A percentile compares a stretch with the other conserved stretches of the same genome.
Conservation (phyloP, 2,113 vertebrate species). For the Festucalex cinctus region DNA sequence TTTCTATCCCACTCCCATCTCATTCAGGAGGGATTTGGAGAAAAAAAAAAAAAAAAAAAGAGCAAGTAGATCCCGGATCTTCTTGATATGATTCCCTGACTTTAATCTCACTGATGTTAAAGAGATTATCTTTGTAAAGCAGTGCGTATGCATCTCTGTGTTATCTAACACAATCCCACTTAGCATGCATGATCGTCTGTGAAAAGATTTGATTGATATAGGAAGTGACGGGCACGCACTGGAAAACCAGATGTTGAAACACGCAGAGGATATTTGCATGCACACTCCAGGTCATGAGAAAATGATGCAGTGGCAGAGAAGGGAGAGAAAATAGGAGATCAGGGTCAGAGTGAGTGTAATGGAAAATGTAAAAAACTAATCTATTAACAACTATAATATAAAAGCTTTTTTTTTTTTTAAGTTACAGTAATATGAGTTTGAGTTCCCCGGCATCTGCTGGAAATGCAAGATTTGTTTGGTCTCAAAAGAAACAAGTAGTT, state of each 20-base stretch:
- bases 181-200: slow-evolving; percentile 34
- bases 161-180: slow-evolving; percentile 45
- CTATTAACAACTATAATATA: not conserved
- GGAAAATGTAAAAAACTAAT: slow-evolving; percentile 5
- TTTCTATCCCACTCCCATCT: slow-evolving; percentile 36
- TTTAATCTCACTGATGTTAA: slow-evolving; percentile 61
- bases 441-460: not conserved
- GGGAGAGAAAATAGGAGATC: not conserved
- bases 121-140: slow-evolving; percentile 57
- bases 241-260: slow-evolving; percentile 33
- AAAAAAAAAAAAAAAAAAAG: slow-evolving; percentile 19
- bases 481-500: not conserved
- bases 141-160: slow-evolving; percentile 33
- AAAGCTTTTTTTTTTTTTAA: slow-evolving; percentile 7
- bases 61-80: slow-evolving; percentile 41
- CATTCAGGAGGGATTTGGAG: slow-evolving; percentile 41
- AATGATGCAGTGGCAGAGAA: slow-evolving; percentile 14
- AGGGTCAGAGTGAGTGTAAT: slow-evolving; percentile 1
- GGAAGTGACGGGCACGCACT: slow-evolving; percentile 35
- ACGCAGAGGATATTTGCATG: slow-evolving; percentile 43
- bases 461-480: slow-evolving; percentile 10
- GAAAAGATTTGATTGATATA: slow-evolving; percentile 56
- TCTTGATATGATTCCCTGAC: slow-evolving; percentile 42
- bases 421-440: not conserved
- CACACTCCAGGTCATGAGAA: slow-evolving; percentile 22